Percentiles rank a stretch among this genome's conserved stretches.
Evolutionary conservation across 2,888 invertebrate genomes (phyloP).

Genomic region (Ectemnius cavifrons): DNA sequence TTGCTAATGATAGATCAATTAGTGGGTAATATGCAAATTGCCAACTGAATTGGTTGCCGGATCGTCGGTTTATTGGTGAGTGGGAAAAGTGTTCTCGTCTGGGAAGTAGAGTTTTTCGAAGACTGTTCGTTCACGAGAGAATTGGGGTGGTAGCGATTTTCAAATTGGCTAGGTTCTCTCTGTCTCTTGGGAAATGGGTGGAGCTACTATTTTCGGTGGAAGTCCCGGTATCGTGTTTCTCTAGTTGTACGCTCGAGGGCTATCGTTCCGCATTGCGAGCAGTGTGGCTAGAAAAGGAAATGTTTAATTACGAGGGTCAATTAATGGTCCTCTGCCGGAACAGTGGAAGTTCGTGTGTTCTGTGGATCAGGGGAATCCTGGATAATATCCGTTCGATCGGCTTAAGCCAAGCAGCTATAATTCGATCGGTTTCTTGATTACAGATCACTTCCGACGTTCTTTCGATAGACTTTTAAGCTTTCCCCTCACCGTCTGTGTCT

Average conservation of each 20-base stretch:
- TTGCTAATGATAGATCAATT: no score
- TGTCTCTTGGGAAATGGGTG: not conserved
- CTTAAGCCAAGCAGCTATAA: constrained; percentile 53
- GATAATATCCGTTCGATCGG: constrained; percentile 52
- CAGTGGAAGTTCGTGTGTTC: constrained; percentile 19
- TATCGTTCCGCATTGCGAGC: constrained; percentile 20
- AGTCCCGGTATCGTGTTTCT: constrained; percentile 19
- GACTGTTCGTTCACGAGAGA: not conserved
- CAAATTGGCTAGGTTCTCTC: constrained; percentile 7
- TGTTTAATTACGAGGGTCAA: constrained; percentile 64
- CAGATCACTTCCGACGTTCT: constrained; percentile 14
- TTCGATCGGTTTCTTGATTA: constrained; percentile 59
- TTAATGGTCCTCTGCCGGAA: constrained; percentile 53
- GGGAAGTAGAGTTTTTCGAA: no score
- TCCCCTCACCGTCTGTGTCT: not conserved
- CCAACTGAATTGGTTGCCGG: no score
- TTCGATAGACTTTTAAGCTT: not conserved
- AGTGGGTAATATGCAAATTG: no score
- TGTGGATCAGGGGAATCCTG: constrained; percentile 16
- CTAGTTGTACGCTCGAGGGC: constrained; percentile 16
- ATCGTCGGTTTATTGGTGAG: no score
- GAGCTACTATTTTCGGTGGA: not conserved
- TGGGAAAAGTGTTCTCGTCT: no score
- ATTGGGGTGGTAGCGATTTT: constrained; percentile 17
- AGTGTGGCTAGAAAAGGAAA: constrained; percentile 44